Conservation (phyloP, 2,113 vertebrate genomes). For the Dasyornis broadbenti region DNA sequence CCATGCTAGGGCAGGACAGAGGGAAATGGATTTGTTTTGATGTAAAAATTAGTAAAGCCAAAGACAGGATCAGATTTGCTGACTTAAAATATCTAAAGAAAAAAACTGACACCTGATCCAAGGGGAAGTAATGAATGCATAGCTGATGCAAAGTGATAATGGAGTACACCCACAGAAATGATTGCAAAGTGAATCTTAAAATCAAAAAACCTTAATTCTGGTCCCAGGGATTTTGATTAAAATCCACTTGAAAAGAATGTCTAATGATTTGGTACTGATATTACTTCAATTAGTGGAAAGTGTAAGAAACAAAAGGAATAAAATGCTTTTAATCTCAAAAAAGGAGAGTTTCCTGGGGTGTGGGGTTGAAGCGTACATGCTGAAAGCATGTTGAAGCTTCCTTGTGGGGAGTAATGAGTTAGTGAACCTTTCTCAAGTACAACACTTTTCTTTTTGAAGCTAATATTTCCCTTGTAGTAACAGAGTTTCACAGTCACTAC, state of each 20-base stretch:
- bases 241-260: conserved; percentile 41
- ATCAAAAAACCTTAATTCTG: background rate
- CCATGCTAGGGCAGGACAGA: background rate
- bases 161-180: background rate
- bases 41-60: background rate
- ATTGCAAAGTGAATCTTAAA: conserved; percentile 11
- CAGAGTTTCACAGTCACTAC: background rate
- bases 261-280: background rate
- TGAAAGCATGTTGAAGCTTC: background rate
- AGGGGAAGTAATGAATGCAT: background rate
- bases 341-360: conserved; percentile 11
- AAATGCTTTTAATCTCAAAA: conserved; percentile 39
- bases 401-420: background rate
- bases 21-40: background rate
- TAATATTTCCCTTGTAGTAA: conserved; percentile 30
- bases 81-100: background rate
- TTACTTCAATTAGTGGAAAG: conserved; percentile 16
- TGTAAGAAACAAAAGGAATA: conserved; percentile 53
- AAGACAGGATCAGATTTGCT: background rate
- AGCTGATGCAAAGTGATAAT: background rate
- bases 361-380: background rate
- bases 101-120: conserved; percentile 10
- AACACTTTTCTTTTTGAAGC: conserved; percentile 16
- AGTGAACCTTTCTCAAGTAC: conserved; percentile 40
- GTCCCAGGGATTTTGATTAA: conserved; percentile 33